Percentiles rank a stretch among this genome's conserved stretches.
Evolutionary conservation across 2,888 invertebrate species (phyloP).

Genomic region (Thyatira batis): DNA sequence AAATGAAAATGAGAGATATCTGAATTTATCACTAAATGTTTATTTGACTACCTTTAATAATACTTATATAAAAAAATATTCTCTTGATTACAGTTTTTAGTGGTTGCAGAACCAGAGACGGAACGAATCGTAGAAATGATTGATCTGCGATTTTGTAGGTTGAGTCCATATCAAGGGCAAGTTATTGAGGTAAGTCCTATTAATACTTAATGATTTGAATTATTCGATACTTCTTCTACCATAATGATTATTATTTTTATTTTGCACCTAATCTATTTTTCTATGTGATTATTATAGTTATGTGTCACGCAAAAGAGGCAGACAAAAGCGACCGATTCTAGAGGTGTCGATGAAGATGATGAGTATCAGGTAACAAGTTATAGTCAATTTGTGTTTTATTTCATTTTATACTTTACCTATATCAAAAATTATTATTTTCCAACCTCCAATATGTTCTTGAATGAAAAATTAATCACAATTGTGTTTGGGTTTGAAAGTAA

Average conservation of each 20-base stretch:
- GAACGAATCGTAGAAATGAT: conserved; percentile 69
- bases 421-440: too few species aligned
- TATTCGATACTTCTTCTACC: too few species aligned
- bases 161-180: conserved; percentile 49
- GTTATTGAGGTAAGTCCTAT: conserved; percentile 53
- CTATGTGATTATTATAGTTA: conserved; percentile 35
- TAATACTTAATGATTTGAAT: neutral
- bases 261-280: too few species aligned
- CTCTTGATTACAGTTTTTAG: conserved; percentile 50
- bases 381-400: neutral
- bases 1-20: too few species aligned
- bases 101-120: conserved; percentile 57
- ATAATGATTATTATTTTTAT: too few species aligned
- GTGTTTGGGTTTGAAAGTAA: too few species aligned
- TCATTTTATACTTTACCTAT: neutral
- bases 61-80: neutral
- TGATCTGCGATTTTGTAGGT: conserved; percentile 52
- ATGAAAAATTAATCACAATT: too few species aligned
- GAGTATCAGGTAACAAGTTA: conserved; percentile 48
- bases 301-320: conserved; percentile 38
- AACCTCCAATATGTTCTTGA: too few species aligned
- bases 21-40: too few species aligned
- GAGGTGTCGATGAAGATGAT: conserved; percentile 47
- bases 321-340: conserved; percentile 31
- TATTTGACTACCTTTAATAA: neutral